Conservation (phyloP, 2,797 vertebrate species). For the Sebastes minor region DNA sequence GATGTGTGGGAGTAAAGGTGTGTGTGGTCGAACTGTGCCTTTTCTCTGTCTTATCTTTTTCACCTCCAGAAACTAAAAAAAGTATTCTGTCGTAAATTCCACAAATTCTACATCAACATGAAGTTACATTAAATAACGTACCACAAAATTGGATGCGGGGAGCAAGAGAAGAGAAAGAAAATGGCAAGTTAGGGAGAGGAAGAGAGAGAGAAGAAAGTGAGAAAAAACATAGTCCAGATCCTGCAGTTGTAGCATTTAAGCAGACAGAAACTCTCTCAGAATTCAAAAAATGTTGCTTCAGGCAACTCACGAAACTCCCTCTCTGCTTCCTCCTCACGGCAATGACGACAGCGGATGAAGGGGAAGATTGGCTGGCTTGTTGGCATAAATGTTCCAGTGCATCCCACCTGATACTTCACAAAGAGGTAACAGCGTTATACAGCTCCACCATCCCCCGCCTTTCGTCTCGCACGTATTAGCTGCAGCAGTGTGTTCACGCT, state of each 20-base stretch:
- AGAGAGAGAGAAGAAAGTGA: background rate
- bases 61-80: background rate
- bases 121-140: background rate
- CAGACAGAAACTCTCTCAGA: background rate
- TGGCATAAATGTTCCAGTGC: slow-evolving; percentile 23
- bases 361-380: slow-evolving; percentile 14
- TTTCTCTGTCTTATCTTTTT: background rate
- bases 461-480: background rate
- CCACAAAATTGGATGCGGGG: background rate
- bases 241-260: background rate
- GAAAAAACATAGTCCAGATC: background rate
- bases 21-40: background rate
- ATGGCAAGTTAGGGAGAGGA: background rate
- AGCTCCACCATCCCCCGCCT: background rate
- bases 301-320: slow-evolving; percentile 11
- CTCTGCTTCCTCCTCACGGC: slow-evolving; percentile 24
- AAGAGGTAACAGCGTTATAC: background rate
- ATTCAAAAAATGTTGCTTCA: slow-evolving; percentile 10
- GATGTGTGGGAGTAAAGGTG: too few species aligned
- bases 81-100: background rate
- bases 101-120: background rate
- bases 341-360: slow-evolving; percentile 29
- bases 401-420: slow-evolving; percentile 29
- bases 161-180: background rate
- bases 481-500: background rate